Evolutionary conservation across 2,888 invertebrate genomes (phyloP), one percentile per base, ranked within the genome.

Genomic region (Escarpia spicata): DNA sequence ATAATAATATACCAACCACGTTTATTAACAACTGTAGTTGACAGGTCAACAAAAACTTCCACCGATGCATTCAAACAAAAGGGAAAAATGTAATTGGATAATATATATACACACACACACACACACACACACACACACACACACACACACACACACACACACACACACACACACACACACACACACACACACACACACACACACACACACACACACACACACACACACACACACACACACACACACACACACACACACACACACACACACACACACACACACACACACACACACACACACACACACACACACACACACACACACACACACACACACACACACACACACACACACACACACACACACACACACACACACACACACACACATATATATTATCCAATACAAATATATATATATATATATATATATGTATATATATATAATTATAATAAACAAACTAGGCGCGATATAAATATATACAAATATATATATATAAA

Each of bases 101-200:
- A 92, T 37, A 43, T 90, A 90, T 19, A 92, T 92, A 90, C 8
- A 89, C n/a, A 60, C 92, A 92, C 31, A 93, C 43, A 92, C 93
- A 60, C 43, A 91, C 43, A 92, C 43, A 93, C 91, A 93, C 90
- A 92, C 91, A 93, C 58, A 93, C 92, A 93, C 44, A 92, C 92
- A 92, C 90, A 93, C 91, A 93, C 90, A 93, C 92, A 92, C 90
- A 93, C 92, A 93, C 58, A 92, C 92, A 92, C 75, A 92, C 92
- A 93, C 89, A 93, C 60, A 92, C 75, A 93, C 92, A 93, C 89
- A 92, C 90, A 93, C 89, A 93, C 92, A 93, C 89, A 92, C 60
- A 92, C 75, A 93, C 52, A 93, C 75, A 93, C 93, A 92, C 45
- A 92, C 91, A 92, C 44, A 92, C 43, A 92, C 89, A 93, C 90